Conservation (phyloP, 2,888 invertebrate species). For the Synanthedon myopaeformis region DNA sequence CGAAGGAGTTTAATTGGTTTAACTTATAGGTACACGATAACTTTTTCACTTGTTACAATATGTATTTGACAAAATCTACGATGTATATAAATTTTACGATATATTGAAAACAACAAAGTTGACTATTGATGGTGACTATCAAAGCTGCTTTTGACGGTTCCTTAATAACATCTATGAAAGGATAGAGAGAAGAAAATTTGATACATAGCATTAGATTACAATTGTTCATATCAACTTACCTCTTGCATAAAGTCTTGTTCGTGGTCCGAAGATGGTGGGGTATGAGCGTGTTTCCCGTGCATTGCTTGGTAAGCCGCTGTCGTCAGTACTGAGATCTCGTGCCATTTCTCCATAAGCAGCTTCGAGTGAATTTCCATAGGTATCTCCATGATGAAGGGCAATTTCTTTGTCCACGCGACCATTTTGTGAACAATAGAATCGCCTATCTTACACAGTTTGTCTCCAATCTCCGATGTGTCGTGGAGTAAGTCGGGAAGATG, state of each 20-base stretch:
- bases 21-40: too few relatives aligned
- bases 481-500: constrained; percentile 91
- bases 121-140: background rate
- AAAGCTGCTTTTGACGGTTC: background rate
- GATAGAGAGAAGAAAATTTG: background rate
- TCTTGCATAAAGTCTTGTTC: constrained; percentile 89
- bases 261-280: constrained; percentile 57
- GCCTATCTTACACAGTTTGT: constrained; percentile 94
- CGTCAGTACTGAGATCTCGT: constrained; percentile 92
- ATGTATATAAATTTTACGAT: too few relatives aligned
- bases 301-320: constrained; percentile 95
- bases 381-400: constrained; percentile 96
- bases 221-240: constrained; percentile 58
- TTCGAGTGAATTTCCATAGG: constrained; percentile 96
- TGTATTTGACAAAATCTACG: too few relatives aligned
- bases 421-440: constrained; percentile 98
- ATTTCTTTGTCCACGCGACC: constrained; percentile 98
- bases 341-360: constrained; percentile 97
- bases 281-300: constrained; percentile 74
- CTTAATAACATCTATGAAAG: background rate
- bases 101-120: too few relatives aligned
- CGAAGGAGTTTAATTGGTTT: too few relatives aligned
- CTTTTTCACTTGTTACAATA: too few relatives aligned
- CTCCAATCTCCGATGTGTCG: constrained; percentile 90
- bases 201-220: background rate